Base-by-base conservation (phyloP, 53 echinoderm and acorn worm species). In the Pentamera pediparva region DNA sequence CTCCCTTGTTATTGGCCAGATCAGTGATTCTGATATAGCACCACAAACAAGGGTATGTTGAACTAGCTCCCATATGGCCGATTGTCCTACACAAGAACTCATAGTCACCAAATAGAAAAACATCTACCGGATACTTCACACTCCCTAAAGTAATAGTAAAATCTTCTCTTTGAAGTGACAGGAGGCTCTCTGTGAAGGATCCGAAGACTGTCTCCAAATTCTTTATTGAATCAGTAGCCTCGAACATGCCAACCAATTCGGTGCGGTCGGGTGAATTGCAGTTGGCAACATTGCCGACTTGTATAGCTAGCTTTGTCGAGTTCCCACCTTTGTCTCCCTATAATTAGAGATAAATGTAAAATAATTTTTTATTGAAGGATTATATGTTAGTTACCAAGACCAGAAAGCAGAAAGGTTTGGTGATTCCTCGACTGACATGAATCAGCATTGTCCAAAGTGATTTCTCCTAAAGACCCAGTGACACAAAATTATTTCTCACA, bases 31-130 rank as follows among this genome's bases (percentile, higher is more conserved):
- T 40, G 20, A 79, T 39, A 28, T 69, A 30, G 18, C 69, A 78
- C 78, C 78, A 78, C 26, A 78, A 30, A 51, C 78, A 78, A 36
- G 65, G 78, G 65, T 45, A 78, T 20, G 65, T 78, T 11, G 78
- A 26, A 33, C 37, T 53, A n/a, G 69, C 55, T 37, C 79, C 69
- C 38, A 65, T 38, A 56, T 69, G n/a, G n/a, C n/a, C n/a, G n/a
- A n/a, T n/a, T n/a, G n/a, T n/a, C n/a, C n/a, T n/a, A n/a, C n/a
- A n/a, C n/a, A n/a, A n/a, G n/a, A n/a, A n/a, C n/a, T n/a, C n/a
- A n/a, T n/a, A n/a, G n/a, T n/a, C n/a, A n/a, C 50, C 50, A 5
- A 49, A 49, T 5, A 49, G 50, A 49, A 49, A 49, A n/a, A n/a
- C 50, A 49, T 49, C n/a, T n/a, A n/a, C n/a, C n/a, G n/a, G n/a